Evolutionary conservation across 2,113 vertebrate genomes (phyloP).

Genomic region (Ptychochromis oligacanthus): DNA sequence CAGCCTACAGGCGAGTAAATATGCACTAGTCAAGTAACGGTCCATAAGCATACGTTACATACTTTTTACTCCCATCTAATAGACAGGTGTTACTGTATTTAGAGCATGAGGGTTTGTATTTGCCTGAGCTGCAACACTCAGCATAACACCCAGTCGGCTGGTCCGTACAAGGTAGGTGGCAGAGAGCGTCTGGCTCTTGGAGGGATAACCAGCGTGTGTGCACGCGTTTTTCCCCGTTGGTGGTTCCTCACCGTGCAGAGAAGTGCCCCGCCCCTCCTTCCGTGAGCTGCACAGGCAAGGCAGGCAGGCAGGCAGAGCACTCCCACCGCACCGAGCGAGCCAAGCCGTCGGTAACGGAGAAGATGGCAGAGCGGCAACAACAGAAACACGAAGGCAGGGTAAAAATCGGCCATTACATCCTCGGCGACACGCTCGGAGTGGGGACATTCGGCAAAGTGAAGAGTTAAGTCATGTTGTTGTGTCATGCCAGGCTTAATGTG

Average conservation of each 20-base stretch:
- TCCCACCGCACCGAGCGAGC: conserved; percentile 73
- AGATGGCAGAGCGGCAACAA: conserved; percentile 94
- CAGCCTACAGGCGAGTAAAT: too few species aligned
- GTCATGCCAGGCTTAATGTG: not conserved
- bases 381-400: conserved; percentile 95
- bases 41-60: not conserved
- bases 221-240: not conserved
- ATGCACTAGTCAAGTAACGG: not conserved
- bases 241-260: not conserved
- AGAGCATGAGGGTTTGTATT: not conserved
- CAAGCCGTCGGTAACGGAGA: conserved; percentile 73
- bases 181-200: not conserved
- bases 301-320: conserved; percentile 49
- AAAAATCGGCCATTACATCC: conserved; percentile 95
- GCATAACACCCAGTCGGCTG: not conserved
- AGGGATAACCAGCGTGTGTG: not conserved
- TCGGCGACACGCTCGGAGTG: conserved; percentile 96
- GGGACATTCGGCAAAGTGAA: conserved; percentile 99
- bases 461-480: conserved; percentile 87
- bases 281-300: conserved; percentile 20
- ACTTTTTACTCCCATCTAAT: not conserved
- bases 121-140: not conserved
- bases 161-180: not conserved
- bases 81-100: not conserved
- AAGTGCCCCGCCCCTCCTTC: conserved; percentile 52